Evolutionary conservation across 2,888 invertebrate genomes (phyloP), one percentile per base, ranked within the genome.

Genomic region (Melanargia galathea): DNA sequence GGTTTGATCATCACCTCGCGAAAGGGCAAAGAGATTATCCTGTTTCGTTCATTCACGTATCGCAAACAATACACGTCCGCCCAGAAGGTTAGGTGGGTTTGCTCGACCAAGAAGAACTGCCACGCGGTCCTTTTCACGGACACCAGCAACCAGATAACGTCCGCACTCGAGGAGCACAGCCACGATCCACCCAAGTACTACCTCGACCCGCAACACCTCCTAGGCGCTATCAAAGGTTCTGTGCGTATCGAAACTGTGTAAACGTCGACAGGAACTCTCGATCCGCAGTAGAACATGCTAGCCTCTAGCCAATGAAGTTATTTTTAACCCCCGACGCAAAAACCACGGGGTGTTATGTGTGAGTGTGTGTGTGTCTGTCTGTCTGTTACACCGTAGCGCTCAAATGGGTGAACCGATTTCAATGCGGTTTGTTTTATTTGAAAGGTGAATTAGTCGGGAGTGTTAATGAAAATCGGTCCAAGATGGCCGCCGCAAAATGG

Each of bases 181-280:
- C 91, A 91, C 64, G 75, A 80, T 22, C 90, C 90, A 0, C 91
- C 90, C 0, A 89, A 90, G 66, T 90, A 90, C 68, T 90, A 91
- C 51, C 67, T 81, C 0, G 85, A 90, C 56, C 85, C 85, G 1
- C 79, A 83, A 48, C 76, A 90, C 67, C 77, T 91, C 1, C 57
- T 87, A 1, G 75, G 75, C 0, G 90, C 90, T 20, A 72, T 90
- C 22, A 79, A 84, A 45, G 78, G 84, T 60, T 81, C 84, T 1
- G n/a, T n/a, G 35, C 84, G 0, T 72, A 81, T 7, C 61, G 79
- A 38, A 82, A 82, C 30, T 54, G 62, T 6, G 68, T 68, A 43
- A 67, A 55, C 10, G 13, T 11, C 10, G 7, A 6, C n/a, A 22
- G 26, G 13, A 13, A 26, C n/a, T n/a, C n/a, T n/a, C n/a, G n/a